Percentiles rank a stretch among this genome's conserved stretches.
phyloP scores from a whole-genome alignment of 2,888 invertebrate species.

The Morpho deidamia region DNA sequence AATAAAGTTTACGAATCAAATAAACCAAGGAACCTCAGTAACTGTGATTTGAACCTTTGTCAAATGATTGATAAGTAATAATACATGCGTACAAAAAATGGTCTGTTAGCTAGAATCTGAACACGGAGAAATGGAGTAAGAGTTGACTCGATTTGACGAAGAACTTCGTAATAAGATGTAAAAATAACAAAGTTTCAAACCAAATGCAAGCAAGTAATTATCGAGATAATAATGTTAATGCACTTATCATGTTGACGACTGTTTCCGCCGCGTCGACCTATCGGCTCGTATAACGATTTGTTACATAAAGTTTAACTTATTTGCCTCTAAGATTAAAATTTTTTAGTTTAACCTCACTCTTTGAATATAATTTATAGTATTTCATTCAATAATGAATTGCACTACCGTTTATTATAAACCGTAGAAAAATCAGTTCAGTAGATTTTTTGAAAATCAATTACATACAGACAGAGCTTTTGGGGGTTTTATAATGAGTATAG shows the following conservation, averaged over 20 bases:
- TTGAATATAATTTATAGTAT: neutral
- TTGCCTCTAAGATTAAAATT: slow-evolving; percentile 6
- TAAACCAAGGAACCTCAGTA: slow-evolving; percentile 42
- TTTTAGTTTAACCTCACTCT: neutral
- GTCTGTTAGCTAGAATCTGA: neutral
- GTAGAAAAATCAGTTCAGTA: no score
- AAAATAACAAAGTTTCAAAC: slow-evolving; percentile 42
- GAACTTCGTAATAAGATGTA: neutral
- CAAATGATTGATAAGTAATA: slow-evolving; percentile 60
- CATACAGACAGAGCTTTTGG: no score
- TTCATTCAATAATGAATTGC: no score
- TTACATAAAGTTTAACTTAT: slow-evolving; percentile 24
- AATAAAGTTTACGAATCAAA: slow-evolving; percentile 48
- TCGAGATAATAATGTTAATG: slow-evolving; percentile 78
- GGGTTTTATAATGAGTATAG: no score
- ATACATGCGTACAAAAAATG: slow-evolving; percentile 40
- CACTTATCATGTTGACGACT: slow-evolving; percentile 74
- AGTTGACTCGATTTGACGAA: neutral
- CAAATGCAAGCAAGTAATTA: slow-evolving; percentile 76
- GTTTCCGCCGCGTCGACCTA: slow-evolving; percentile 54
- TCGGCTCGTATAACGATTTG: slow-evolving; percentile 45
- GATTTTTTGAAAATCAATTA: no score
- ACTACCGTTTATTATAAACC: no score
- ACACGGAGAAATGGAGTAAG: neutral
- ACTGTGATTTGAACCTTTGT: slow-evolving; percentile 30